Conservation (phyloP, 1,140 invertebrate species). For the Bombus huntii region DNA sequence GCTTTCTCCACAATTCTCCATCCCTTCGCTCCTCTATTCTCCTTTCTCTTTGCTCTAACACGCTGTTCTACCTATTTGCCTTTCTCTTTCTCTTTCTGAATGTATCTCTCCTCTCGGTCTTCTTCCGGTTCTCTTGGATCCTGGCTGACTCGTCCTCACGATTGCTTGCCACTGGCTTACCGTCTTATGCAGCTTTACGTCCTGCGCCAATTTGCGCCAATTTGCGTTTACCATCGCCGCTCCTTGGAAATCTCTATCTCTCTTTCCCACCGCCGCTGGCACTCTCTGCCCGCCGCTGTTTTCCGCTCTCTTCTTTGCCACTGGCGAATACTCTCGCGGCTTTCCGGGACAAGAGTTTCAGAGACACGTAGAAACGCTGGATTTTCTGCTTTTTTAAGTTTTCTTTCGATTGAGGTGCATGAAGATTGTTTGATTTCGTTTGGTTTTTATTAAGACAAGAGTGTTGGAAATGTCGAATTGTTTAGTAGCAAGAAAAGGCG, state of each 20-base stretch:
- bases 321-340: background rate
- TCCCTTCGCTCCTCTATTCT: background rate
- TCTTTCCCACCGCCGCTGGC: background rate
- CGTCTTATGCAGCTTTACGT: constrained; percentile 71
- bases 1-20: background rate
- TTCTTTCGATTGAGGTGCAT: too few relatives aligned
- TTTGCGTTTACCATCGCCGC: constrained; percentile 77
- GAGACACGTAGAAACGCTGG: background rate
- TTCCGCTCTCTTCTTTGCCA: constrained; percentile 10
- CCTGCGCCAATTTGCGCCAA: constrained; percentile 81
- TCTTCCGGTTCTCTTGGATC: constrained; percentile 40
- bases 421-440: too few relatives aligned
- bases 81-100: background rate
- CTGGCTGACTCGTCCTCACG: constrained; percentile 77
- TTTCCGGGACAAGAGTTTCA: background rate
- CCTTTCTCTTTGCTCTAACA: constrained; percentile 5
- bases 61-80: background rate
- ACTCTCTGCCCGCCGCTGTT: constrained; percentile 6
- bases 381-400: background rate
- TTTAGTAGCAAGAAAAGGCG: too few relatives aligned
- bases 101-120: background rate
- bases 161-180: constrained; percentile 81
- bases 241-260: constrained; percentile 73
- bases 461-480: too few relatives aligned
- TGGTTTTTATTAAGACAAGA: too few relatives aligned